Base-by-base conservation (phyloP, 35 echinoderm and acorn worm species). In the Patiria miniata region DNA sequence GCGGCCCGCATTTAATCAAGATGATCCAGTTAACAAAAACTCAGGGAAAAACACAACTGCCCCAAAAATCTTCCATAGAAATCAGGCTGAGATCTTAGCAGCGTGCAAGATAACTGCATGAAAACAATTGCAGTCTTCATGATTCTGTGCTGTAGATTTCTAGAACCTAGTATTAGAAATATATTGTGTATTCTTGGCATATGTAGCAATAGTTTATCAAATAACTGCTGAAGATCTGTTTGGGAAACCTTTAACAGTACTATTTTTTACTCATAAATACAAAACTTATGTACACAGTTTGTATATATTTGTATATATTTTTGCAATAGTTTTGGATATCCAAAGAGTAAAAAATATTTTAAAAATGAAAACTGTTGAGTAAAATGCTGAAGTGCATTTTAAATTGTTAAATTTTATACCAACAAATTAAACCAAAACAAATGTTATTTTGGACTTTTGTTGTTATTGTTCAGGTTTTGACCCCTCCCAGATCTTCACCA, bases 401-500 rank as follows among this genome's bases (percentile, higher is more conserved):
- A 47, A 47, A 47, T 47, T 47, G 42, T 47, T 47, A 6, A 47
- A n/a, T n/a, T 47, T 47, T 47, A 12, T 4, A 47, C 42, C 42
- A 47, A 52, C 76, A 33, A 79, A 78, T 78, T 40, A 17, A 73
- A n/a, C n/a, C n/a, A n/a, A 87, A 77, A 15, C 61, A 39, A 36
- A 30, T 89, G 50, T 57, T 21, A 30, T 15, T 77, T 14, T 90
- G 37, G 51, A 40, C 23, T 36, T 79, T 53, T 90, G 0, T 37
- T 84, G 84, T 15, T 21, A 50, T 83, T 68, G 52, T 73, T 83
- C 81, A 82, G 90, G 87, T 86, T 94, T 97, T 82, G 95, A 97
- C 88, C 83, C 95, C 29, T 85, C 91, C 78, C 88, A 93, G 85
- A 90, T 97, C 51, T 97, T 97, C 89, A 88, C 90, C 76, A 87